These are phyloP conservation scores for Remorina albescens DNA, from an alignment of 2,797 vertebrate species.

Conservation along the genomic window DNA sequence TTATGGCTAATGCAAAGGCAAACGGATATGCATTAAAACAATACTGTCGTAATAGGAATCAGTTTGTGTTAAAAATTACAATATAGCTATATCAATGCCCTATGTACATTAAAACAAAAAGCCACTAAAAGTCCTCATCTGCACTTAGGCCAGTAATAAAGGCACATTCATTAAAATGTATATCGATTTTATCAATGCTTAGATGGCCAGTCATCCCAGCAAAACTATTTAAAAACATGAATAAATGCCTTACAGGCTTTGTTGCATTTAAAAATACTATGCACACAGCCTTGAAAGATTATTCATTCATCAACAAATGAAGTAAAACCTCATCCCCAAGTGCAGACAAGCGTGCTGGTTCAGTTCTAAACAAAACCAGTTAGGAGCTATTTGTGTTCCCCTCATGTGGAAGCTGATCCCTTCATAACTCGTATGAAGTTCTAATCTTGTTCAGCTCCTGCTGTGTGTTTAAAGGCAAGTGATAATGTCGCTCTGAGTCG, in stretches of 20 bases:
- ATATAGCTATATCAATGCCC: not conserved
- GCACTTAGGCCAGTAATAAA: not conserved
- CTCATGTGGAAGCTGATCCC: constrained; percentile 54
- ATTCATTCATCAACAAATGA: not conserved
- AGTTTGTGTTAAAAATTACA: not conserved
- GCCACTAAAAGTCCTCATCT: not conserved
- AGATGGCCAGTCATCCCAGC: not conserved
- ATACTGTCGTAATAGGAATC: too few species aligned
- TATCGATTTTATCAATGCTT: not conserved
- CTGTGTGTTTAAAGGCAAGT: constrained; percentile 63
- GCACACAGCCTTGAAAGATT: not conserved
- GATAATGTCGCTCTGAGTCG: constrained; percentile 47
- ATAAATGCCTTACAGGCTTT: not conserved
- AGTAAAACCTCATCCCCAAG: constrained; percentile 1
- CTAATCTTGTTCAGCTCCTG: constrained; percentile 57
- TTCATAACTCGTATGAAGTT: constrained; percentile 33
- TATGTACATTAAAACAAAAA: not conserved
- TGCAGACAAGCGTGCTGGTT: constrained; percentile 8
- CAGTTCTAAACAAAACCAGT: constrained; percentile 49
- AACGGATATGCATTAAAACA: too few species aligned
- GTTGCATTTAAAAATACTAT: constrained; percentile 4
- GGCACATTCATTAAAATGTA: not conserved
- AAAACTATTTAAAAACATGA: constrained; percentile 1
- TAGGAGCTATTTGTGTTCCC: not conserved
- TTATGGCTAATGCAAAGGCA: too few species aligned